A percentile compares a stretch with the other conserved stretches of the same genome.
Evolutionary conservation across 92 coral and sea anemone genomes (phyloP).

Genomic region (Porites evermanni): DNA sequence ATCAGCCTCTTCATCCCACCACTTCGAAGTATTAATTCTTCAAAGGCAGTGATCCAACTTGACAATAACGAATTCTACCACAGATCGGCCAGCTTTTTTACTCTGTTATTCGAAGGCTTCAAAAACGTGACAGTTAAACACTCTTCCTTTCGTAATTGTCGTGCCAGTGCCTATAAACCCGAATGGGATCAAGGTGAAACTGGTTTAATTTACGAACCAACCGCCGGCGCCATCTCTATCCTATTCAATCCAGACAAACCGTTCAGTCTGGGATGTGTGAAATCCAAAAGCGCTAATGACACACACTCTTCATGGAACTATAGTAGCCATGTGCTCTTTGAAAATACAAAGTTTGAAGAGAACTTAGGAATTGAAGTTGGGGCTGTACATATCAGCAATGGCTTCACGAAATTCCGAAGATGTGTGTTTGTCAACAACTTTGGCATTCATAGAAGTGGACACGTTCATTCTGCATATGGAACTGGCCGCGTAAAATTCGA

Average conservation of each 20-base stretch:
- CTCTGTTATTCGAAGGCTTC: not conserved
- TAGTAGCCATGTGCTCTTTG: constrained; percentile 28
- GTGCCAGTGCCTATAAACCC: not conserved
- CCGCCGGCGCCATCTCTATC: constrained; percentile 34
- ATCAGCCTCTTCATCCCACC: not conserved
- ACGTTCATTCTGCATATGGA: too few species aligned
- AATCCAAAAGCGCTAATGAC: not conserved
- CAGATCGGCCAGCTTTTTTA: not conserved
- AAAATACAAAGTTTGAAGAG: constrained; percentile 46
- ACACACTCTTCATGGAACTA: constrained; percentile 53
- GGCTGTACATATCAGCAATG: constrained; percentile 50
- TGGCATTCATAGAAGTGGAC: not conserved
- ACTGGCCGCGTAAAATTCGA: too few species aligned
- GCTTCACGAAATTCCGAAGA: constrained; percentile 1
- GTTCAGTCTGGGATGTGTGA: constrained; percentile 9
- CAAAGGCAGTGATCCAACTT: not conserved
- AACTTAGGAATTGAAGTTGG: constrained; percentile 43
- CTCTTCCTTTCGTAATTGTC: not conserved
- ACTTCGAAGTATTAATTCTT: not conserved
- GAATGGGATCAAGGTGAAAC: not conserved
- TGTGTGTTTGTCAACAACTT: not conserved
- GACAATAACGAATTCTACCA: constrained; percentile 7
- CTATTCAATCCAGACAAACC: not conserved
- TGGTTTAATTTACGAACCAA: not conserved
- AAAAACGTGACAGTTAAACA: not conserved